Percentiles rank a stretch among this genome's conserved stretches.
Conservation (phyloP, 1,140 invertebrate species). For the Ips typographus region DNA sequence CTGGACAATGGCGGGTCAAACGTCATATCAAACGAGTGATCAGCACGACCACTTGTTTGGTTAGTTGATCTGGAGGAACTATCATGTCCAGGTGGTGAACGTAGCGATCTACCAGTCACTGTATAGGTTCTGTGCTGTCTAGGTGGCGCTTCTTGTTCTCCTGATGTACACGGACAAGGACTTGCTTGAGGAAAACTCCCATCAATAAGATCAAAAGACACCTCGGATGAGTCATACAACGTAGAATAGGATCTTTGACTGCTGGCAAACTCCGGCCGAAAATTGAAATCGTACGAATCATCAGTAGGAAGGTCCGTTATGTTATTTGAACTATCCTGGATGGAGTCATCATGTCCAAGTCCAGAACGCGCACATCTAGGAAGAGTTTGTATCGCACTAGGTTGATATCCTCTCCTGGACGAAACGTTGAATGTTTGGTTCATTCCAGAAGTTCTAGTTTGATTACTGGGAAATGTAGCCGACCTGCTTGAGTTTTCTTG, state of each 20-base stretch:
- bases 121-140: too few relatives aligned
- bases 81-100: neutral
- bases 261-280: constrained; percentile 1
- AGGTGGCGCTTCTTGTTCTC: neutral
- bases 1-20: too few relatives aligned
- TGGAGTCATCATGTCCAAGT: neutral
- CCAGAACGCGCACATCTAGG: neutral
- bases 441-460: too few relatives aligned
- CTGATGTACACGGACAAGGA: neutral
- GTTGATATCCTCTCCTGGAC: too few relatives aligned
- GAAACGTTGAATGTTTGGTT: too few relatives aligned
- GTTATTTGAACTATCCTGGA: neutral
- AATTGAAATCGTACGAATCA: constrained; percentile 3
- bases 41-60: too few relatives aligned
- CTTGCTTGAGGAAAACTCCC: neutral
- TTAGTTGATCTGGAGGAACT: too few relatives aligned
- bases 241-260: constrained; percentile 2
- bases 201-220: neutral
- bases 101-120: too few relatives aligned
- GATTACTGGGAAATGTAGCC: too few relatives aligned
- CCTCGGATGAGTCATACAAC: constrained; percentile 12
- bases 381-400: too few relatives aligned
- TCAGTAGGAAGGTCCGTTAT: constrained; percentile 11
- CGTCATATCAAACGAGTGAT: too few relatives aligned
- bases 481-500: too few relatives aligned